phyloP scores from a whole-genome alignment of 2,797 vertebrate genomes.

The Macroramphosus scolopax region DNA sequence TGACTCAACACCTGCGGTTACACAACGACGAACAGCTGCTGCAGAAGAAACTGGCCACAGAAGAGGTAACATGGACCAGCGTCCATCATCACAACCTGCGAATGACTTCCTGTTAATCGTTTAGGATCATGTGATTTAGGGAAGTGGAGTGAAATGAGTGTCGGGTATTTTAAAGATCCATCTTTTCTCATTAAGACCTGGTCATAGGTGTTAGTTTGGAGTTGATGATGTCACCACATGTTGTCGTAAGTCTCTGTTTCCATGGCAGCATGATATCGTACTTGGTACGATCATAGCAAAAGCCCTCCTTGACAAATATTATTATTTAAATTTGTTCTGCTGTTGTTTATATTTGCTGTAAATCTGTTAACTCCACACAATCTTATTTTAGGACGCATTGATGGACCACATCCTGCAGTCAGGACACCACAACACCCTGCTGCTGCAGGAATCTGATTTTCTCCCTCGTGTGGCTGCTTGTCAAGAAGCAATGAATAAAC shows the following conservation, averaged over 20 bases:
- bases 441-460: constrained; percentile 62
- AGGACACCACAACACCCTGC: constrained; percentile 15
- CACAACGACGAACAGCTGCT: constrained; percentile 65
- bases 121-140: too few species aligned
- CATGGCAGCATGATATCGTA: not conserved
- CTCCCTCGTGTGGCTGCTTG: constrained; percentile 29
- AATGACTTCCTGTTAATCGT: not conserved
- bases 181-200: too few species aligned
- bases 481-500: constrained; percentile 46
- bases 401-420: constrained; percentile 62
- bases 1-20: constrained; percentile 63
- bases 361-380: not conserved
- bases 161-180: not conserved
- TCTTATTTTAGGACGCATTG: constrained; percentile 62
- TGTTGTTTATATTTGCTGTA: not conserved
- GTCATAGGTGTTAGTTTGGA: too few species aligned
- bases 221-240: too few species aligned
- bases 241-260: too few species aligned
- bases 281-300: too few species aligned
- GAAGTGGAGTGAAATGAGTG: too few species aligned
- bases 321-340: not conserved
- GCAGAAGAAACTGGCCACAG: constrained; percentile 57
- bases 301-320: not conserved
- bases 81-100: constrained; percentile 2
- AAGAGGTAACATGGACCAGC: constrained; percentile 69